Conservation (phyloP, 2,797 vertebrate genomes). For the Yasuhikotakia modesta region DNA sequence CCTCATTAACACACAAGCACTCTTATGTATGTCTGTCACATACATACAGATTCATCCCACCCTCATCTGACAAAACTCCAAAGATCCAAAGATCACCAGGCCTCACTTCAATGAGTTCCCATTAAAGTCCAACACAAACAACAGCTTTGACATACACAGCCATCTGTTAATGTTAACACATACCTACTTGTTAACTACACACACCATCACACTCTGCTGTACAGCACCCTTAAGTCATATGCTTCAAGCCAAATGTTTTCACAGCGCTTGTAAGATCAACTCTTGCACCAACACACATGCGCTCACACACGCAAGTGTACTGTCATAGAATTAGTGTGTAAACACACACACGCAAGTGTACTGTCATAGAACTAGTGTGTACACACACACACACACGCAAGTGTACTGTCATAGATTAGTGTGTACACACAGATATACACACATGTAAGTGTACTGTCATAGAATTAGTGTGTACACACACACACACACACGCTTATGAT, state of each 20-base stretch:
- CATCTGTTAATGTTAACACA: neutral
- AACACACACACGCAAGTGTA: too few species aligned
- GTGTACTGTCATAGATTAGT: too few species aligned
- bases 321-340: neutral
- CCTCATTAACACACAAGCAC: neutral
- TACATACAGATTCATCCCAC: neutral
- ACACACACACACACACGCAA: too few species aligned
- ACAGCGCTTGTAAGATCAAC: slow-evolving; percentile 21
- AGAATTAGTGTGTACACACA: too few species aligned
- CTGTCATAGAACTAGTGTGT: too few species aligned
- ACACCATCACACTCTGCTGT: slow-evolving; percentile 1
- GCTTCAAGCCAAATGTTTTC: slow-evolving; percentile 18
- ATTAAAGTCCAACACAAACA: slow-evolving; percentile 25
- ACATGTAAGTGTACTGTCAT: neutral
- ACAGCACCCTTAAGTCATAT: neutral
- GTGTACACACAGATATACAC: too few species aligned
- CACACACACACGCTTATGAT: too few species aligned
- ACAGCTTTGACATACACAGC: slow-evolving; percentile 2
- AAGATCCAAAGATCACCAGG: slow-evolving; percentile 9
- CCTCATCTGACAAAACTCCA: neutral
- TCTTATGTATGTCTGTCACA: neutral
- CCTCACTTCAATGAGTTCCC: slow-evolving; percentile 5
- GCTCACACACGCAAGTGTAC: neutral
- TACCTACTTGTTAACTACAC: neutral
- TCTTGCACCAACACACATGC: too few species aligned